These are phyloP conservation scores for Argyresthia albistria DNA, from an alignment of 2,888 invertebrate genomes.

Conservation along the genomic window DNA sequence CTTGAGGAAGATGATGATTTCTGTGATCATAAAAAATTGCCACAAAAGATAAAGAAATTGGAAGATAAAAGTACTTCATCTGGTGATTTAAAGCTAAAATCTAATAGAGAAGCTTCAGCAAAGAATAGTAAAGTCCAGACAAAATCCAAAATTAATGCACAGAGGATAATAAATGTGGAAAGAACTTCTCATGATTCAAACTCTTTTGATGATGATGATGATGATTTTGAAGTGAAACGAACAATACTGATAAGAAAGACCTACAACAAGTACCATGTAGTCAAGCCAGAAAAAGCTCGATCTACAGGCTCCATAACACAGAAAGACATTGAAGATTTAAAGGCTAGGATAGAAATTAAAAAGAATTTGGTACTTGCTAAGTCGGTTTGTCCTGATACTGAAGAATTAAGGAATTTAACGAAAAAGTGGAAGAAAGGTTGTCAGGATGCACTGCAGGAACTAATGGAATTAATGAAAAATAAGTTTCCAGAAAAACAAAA, in stretches of 20 bases:
- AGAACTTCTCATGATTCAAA: slow-evolving; percentile 25
- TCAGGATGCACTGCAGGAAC: slow-evolving; percentile 60
- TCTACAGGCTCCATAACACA: slow-evolving; percentile 60
- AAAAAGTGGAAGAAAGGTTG: slow-evolving; percentile 70
- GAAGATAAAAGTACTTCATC: slow-evolving; percentile 25
- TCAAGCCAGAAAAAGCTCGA: slow-evolving; percentile 42
- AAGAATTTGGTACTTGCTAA: slow-evolving; percentile 45
- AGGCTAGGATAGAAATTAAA: slow-evolving; percentile 49
- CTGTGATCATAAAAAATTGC: slow-evolving; percentile 16
- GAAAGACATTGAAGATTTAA: slow-evolving; percentile 52
- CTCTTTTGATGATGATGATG: slow-evolving; percentile 37
- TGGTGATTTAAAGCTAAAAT: slow-evolving; percentile 14
- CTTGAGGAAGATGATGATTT: slow-evolving; percentile 31
- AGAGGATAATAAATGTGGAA: slow-evolving; percentile 9
- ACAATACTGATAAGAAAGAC: slow-evolving; percentile 47
- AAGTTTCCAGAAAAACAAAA: slow-evolving; percentile 47
- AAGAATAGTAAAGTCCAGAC: background rate
- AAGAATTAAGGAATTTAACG: slow-evolving; percentile 56
- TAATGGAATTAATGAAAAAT: slow-evolving; percentile 53
- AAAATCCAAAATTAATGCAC: slow-evolving; percentile 5
- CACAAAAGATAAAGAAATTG: slow-evolving; percentile 18
- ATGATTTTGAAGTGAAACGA: slow-evolving; percentile 36
- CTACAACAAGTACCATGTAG: slow-evolving; percentile 36
- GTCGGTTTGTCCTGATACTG: slow-evolving; percentile 48
- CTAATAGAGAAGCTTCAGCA: slow-evolving; percentile 7